Base-by-base conservation (phyloP, 2,113 vertebrate genomes). In the Oriolus oriolus region DNA sequence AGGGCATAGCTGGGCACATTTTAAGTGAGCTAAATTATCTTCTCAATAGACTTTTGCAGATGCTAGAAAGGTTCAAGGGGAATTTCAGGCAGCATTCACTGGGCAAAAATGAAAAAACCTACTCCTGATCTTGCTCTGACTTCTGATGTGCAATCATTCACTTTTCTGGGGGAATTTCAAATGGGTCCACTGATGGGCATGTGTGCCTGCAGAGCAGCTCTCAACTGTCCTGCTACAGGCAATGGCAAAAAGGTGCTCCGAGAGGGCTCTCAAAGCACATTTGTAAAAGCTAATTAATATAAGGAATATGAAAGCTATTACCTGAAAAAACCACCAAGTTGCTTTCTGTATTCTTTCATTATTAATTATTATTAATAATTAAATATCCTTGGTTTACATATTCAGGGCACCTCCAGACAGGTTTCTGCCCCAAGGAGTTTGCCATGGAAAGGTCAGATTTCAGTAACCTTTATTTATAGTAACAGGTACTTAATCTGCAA, bases 341-440 rank as follows among this genome's bases (percentile, higher is more conserved):
- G 22, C 59, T 93, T 94, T 91, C 75, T 77, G 42, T 68, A 80
- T 73, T 90, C 54, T 78, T 96, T 89, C 37, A 94, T 93, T 92
- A 78, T 91, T 91, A 88, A 96, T 96, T 74, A 56, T 60, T 78
- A 84, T 93, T 86, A 95, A 93, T 94, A 89, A 90, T 93, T 75
- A 90, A 96, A 84, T 92, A 75, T 30, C 26, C 11, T 70, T 69
- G 44, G 56, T 90, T 93, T 97, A 81, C 2, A 6, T 86, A 89
- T 94, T 95, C 69, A 82, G 39, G 73, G 37, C 71, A 90, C 49
- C 18, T 59, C 64, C 56, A 90, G 59, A 81, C 24, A 70, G 28
- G 65, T 90, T 94, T 26, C 83, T 87, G 49, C 66, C 82, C 64
- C 65, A 81, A 81, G 64, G 52, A 94, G 35, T 90, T 92, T 80